Percentiles rank a stretch among this genome's conserved stretches.
phyloP scores from a whole-genome alignment of 92 coral and sea anemone species.

The Siderastrea siderea region DNA sequence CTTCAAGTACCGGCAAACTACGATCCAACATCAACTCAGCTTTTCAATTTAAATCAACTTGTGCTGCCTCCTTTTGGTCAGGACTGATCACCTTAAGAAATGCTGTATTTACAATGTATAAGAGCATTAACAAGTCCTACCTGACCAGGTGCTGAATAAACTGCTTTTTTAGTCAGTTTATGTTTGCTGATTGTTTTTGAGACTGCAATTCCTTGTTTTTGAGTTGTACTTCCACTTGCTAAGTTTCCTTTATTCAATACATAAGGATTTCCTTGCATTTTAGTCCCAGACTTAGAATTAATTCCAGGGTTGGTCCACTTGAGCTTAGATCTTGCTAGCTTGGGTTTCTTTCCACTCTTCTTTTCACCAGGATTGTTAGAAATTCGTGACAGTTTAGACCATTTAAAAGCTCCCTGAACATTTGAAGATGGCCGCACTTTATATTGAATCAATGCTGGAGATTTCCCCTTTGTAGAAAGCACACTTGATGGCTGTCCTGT shows the following conservation, averaged over 20 bases:
- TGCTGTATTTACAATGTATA: no score
- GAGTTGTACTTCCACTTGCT: background rate
- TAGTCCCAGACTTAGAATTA: background rate
- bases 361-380: background rate
- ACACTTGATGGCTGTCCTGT: background rate
- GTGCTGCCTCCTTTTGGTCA: no score
- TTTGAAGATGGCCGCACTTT: constrained; percentile 11
- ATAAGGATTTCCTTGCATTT: constrained; percentile 19
- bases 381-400: constrained; percentile 17
- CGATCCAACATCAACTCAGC: no score
- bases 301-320: constrained; percentile 70
- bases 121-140: background rate
- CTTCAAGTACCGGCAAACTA: no score
- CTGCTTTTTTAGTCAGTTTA: constrained; percentile 4
- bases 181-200: background rate
- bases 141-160: constrained; percentile 3
- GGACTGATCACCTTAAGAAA: no score
- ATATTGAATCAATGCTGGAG: background rate
- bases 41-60: no score
- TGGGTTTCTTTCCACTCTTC: constrained; percentile 1
- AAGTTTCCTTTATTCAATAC: constrained; percentile 17
- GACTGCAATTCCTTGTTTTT: background rate
- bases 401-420: constrained; percentile 22
- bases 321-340: constrained; percentile 36
- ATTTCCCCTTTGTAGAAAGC: constrained; percentile 7